phyloP scores from a whole-genome alignment of 2,888 invertebrate genomes.

The Brachylomia viminalis region DNA sequence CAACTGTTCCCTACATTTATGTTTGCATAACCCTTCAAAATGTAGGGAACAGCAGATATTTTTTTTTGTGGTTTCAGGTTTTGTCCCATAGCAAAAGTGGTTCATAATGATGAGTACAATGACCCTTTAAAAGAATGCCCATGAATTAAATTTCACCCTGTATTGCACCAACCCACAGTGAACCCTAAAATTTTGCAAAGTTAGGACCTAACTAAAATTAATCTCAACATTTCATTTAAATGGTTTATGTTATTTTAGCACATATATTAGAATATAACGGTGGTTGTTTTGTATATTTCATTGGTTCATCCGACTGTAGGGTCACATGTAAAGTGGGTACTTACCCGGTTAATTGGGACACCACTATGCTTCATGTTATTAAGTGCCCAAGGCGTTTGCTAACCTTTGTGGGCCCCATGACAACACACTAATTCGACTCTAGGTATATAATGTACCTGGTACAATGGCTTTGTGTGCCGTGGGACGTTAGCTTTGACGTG shows the following conservation, averaged over 20 bases:
- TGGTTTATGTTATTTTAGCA: conserved; percentile 54
- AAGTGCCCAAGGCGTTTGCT: conserved; percentile 68
- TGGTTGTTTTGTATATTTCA: conserved; percentile 54
- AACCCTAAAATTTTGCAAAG: conserved; percentile 28
- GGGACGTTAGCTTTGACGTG: conserved; percentile 26
- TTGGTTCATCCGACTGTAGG: conserved; percentile 66
- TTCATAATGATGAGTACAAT: no score
- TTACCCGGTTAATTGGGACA: conserved; percentile 66
- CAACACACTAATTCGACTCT: conserved; percentile 53
- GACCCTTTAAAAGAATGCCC: no score
- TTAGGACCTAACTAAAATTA: conserved; percentile 32
- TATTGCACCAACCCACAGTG: no score
- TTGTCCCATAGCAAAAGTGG: no score
- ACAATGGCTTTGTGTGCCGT: conserved; percentile 32
- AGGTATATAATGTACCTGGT: conserved; percentile 52
- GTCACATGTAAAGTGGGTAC: conserved; percentile 57
- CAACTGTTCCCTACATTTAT: no score
- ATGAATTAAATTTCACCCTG: no score
- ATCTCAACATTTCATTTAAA: conserved; percentile 49
- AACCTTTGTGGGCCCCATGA: conserved; percentile 65
- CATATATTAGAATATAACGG: conserved; percentile 35
- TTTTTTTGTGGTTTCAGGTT: no score
- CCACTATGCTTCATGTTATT: conserved; percentile 66
- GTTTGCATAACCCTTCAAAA: no score
- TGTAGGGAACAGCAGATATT: no score